Conservation (phyloP, 2,113 vertebrate species). For the Bostrychus sinensis region DNA sequence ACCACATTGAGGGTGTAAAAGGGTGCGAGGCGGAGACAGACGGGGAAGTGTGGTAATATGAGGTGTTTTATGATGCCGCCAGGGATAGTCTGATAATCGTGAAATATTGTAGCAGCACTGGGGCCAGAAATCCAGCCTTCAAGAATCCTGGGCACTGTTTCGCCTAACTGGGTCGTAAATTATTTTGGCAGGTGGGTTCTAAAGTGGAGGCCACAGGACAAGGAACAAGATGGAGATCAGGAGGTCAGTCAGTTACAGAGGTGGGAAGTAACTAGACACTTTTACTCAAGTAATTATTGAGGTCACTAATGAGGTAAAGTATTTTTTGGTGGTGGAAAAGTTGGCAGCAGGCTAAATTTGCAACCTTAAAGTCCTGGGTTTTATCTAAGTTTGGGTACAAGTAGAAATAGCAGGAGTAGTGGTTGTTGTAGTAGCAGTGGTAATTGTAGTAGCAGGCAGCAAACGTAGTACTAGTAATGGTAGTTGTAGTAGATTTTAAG, state of each 20-base stretch:
- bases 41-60: constrained; percentile 72
- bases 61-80: constrained; percentile 78
- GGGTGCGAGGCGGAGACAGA: constrained; percentile 43
- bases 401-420: too few species aligned
- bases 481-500: too few species aligned
- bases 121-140: constrained; percentile 75
- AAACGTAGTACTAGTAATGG: too few species aligned
- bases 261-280: neutral
- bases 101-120: constrained; percentile 79
- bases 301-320: neutral
- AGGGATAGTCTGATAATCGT: constrained; percentile 79
- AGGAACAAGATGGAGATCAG: constrained; percentile 37
- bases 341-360: too few species aligned
- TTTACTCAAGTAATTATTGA: neutral
- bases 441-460: too few species aligned
- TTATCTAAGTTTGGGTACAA: too few species aligned
- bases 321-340: too few species aligned
- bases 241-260: neutral
- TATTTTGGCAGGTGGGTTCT: constrained; percentile 71
- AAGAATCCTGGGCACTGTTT: constrained; percentile 74
- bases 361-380: too few species aligned
- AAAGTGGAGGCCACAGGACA: constrained; percentile 56
- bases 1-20: constrained; percentile 57
- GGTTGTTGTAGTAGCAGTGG: too few species aligned
- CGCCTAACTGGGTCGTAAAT: constrained; percentile 78